Percentiles rank a stretch among this genome's conserved stretches.
Evolutionary conservation across 2,797 vertebrate genomes (phyloP).

Genomic region (Anolis apletophallus): DNA sequence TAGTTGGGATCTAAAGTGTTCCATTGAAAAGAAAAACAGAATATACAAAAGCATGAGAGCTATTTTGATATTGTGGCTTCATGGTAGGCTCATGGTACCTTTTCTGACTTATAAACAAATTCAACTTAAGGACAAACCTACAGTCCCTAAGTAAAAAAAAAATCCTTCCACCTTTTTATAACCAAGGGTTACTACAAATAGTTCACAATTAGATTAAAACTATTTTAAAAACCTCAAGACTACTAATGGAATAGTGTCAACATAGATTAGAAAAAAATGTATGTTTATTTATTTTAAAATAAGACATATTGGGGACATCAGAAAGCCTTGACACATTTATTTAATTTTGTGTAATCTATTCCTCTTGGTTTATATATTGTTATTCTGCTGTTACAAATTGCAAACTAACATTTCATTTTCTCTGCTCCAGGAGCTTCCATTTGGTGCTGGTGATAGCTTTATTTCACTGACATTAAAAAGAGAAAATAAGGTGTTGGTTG

Average conservation of each 20-base stretch:
- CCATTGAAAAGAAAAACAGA: constrained; percentile 48
- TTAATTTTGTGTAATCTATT: background rate
- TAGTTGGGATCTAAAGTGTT: too few relatives aligned
- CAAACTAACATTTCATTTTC: background rate
- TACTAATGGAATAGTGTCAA: background rate
- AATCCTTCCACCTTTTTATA: background rate
- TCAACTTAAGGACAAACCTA: too few relatives aligned
- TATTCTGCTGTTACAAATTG: background rate
- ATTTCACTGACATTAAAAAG: constrained; percentile 3
- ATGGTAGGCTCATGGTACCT: background rate
- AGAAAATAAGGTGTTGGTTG: constrained; percentile 17
- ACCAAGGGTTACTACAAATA: background rate
- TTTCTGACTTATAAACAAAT: too few relatives aligned
- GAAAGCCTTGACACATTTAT: background rate
- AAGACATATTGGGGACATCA: background rate
- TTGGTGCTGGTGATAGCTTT: constrained; percentile 1
- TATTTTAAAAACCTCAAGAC: constrained; percentile 3
- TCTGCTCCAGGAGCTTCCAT: constrained; percentile 18
- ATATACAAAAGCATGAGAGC: constrained; percentile 18
- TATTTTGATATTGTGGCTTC: background rate
- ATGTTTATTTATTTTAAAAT: background rate
- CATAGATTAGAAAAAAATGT: background rate
- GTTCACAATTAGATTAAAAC: background rate
- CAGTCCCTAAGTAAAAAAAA: background rate
- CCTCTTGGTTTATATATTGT: background rate